These are phyloP conservation scores for Acropternis orthonyx DNA, from an alignment of 2,797 vertebrate species.

Conservation along the genomic window DNA sequence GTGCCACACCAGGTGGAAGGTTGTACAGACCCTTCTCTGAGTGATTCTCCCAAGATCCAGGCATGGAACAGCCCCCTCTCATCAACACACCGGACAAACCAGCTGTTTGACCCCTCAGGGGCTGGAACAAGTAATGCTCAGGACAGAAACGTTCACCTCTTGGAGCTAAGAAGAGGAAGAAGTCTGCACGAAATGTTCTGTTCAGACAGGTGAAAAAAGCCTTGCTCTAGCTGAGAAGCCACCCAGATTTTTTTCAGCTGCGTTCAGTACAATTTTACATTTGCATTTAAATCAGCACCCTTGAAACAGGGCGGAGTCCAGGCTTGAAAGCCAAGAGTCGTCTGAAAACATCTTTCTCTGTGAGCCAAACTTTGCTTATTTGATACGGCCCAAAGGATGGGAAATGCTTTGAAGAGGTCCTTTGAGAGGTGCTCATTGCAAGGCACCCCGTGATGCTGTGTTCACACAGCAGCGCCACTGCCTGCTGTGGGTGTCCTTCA, in stretches of 20 bases:
- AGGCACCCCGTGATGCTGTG: fast-evolving
- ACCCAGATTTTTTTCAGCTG: neutral
- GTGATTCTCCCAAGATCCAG: neutral
- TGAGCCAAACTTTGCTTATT: neutral
- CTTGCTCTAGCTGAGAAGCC: neutral
- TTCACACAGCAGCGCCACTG: neutral
- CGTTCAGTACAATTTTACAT: neutral
- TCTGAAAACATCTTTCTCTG: neutral
- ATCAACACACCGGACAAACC: fast-evolving
- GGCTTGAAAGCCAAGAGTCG: neutral
- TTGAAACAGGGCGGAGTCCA: neutral
- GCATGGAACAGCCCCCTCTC: neutral
- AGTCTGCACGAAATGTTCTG: neutral
- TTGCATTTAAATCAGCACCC: neutral
- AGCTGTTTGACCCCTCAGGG: neutral
- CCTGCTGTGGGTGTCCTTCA: neutral
- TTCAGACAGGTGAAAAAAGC: neutral
- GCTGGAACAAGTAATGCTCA: neutral
- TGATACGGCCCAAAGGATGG: neutral
- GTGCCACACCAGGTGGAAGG: neutral
- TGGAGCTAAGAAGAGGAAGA: neutral
- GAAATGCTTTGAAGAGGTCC: neutral
- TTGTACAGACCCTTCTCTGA: neutral
- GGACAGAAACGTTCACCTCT: neutral
- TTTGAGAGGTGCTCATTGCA: fast-evolving